Conservation (phyloP, 2,888 invertebrate genomes). For the Drosophila paracracens region DNA sequence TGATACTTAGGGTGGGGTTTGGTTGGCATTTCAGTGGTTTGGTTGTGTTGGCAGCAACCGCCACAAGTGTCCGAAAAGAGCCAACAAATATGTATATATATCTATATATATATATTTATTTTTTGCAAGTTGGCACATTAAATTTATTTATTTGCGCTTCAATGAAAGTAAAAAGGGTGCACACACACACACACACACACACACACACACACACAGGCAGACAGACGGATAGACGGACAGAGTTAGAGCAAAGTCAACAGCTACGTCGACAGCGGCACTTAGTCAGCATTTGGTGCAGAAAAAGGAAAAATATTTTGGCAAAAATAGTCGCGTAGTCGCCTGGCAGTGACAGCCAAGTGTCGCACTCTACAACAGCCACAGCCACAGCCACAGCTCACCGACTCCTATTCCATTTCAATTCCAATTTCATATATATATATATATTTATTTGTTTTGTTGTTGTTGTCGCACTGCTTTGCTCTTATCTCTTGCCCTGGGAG, state of each 20-base stretch:
- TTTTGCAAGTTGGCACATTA: constrained; percentile 55
- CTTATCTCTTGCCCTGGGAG: constrained; percentile 17
- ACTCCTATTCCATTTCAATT: constrained; percentile 27
- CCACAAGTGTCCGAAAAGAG: constrained; percentile 45
- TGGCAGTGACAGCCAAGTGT: constrained; percentile 69
- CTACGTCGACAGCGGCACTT: constrained; percentile 57
- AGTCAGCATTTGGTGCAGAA: constrained; percentile 70
- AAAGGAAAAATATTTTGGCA: constrained; percentile 54
- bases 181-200: constrained; percentile 14
- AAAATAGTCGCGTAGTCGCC: constrained; percentile 66
- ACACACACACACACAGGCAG: not conserved
- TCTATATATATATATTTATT: not conserved
- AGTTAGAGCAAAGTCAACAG: constrained; percentile 15
- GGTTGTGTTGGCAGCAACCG: constrained; percentile 18
- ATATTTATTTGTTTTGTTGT: too few relatives aligned
- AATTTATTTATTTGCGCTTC: constrained; percentile 65
- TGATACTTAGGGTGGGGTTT: not conserved
- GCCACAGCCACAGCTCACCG: not conserved
- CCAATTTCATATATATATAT: constrained; percentile 35
- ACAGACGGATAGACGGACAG: not conserved
- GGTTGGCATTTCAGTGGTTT: not conserved
- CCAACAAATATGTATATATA: constrained; percentile 16
- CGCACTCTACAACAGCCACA: constrained; percentile 38
- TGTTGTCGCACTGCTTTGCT: not conserved
- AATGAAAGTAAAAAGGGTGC: constrained; percentile 61